Base-by-base conservation (phyloP, 1,140 invertebrate genomes). In the Drosophila tristis region DNA sequence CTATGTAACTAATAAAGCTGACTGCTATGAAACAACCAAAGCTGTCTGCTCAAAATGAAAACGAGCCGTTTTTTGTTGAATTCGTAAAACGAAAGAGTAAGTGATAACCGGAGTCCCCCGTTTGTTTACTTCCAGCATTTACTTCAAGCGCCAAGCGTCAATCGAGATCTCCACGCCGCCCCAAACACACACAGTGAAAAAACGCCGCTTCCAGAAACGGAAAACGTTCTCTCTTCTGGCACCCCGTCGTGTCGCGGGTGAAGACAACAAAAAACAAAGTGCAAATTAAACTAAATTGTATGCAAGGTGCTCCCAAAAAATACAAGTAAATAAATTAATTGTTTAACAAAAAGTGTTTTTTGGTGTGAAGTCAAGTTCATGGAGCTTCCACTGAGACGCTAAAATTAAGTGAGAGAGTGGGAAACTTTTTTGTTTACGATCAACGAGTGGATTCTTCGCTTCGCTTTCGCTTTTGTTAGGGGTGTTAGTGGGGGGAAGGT, bases 121-220 rank as follows among this genome's bases (percentile, higher is more conserved):
- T 61, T 68, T 85, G 75, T 85, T 85, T 79, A 80, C 73, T 85
- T 79, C 72, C 68, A 82, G 60, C 49, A 55, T 51, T 82, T 74
- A 60, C 7, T 29, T 7, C 26, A 29, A 29, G 26, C 26, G 26
- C 74, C 74, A 82, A 75, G 75, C 79, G 81, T 25, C 80, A 82
- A 71, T 84, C 79, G 64, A 74, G 65, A 74, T 74, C 60, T 82
- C 43, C 50, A 49, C 72, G 66, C 56, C 45, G 55, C 26, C 26
- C 26, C 26, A 29, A 11, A 68, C 65, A 43, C 55, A 63, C 42
- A 67, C 81, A 66, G 80, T 80, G 66, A 71, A 75, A 15, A 72
- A 56, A 50, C 35, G 35, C 23, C 64, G 68, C 77, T 64, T 64
- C 59, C 67, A 80, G 75, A 84, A 67, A 13, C 39, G 39, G 25